These are phyloP conservation scores for Sorex fumeus DNA, from an alignment of 2,113 vertebrate species.

Conservation along the genomic window DNA sequence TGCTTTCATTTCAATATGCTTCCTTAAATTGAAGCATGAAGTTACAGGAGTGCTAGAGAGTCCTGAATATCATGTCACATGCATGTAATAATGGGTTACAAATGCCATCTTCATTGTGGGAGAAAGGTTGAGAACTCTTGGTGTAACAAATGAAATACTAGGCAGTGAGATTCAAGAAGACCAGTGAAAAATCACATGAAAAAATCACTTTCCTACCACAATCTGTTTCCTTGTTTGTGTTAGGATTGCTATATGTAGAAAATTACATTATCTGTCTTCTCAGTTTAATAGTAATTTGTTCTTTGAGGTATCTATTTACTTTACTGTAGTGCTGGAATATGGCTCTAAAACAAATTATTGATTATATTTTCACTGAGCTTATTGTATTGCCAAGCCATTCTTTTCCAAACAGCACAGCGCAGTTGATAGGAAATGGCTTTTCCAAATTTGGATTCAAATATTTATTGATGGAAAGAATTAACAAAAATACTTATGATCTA, in stretches of 20 bases:
- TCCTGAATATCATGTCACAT: background rate
- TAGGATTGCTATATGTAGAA: background rate
- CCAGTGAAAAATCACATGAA: slow-evolving; percentile 46
- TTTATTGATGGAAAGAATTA: background rate
- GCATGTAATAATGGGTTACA: background rate
- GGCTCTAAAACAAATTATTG: slow-evolving; percentile 14
- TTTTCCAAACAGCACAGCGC: background rate
- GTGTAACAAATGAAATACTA: slow-evolving; percentile 58
- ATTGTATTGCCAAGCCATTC: background rate
- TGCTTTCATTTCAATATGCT: background rate
- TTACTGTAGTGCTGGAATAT: background rate
- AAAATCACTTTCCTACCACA: slow-evolving; percentile 19
- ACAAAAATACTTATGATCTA: background rate
- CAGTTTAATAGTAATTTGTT: background rate
- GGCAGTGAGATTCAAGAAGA: slow-evolving; percentile 36
- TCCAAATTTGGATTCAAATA: background rate
- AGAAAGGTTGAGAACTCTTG: slow-evolving; percentile 44
- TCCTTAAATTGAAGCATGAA: background rate
- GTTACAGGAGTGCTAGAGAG: background rate
- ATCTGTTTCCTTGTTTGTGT: slow-evolving; percentile 15
- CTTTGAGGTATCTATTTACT: slow-evolving; percentile 24
- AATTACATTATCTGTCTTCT: slow-evolving; percentile 6
- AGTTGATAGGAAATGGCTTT: background rate
- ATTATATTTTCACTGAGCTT: background rate
- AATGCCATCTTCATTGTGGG: slow-evolving; percentile 5